phyloP scores from a whole-genome alignment of 2,113 vertebrate species.

The Sylvicapra grimmia region DNA sequence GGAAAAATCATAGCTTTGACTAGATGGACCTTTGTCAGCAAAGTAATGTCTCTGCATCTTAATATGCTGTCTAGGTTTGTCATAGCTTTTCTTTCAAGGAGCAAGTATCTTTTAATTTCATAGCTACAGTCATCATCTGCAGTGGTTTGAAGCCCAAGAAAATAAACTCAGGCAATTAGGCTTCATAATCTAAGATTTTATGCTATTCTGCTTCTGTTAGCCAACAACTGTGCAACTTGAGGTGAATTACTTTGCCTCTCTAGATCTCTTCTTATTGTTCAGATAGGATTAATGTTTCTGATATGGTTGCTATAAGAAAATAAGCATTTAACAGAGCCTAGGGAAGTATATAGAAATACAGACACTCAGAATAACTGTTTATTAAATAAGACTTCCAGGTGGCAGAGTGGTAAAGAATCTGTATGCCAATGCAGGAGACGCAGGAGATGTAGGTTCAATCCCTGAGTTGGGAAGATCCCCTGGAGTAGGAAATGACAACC shows the following conservation, averaged over 20 bases:
- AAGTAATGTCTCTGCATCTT: neutral
- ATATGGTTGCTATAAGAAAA: neutral
- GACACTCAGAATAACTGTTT: neutral
- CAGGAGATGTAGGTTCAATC: rapidly evolving
- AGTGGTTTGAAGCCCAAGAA: neutral
- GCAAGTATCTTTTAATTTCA: neutral
- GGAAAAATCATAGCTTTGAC: neutral
- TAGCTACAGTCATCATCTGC: neutral
- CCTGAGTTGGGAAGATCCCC: neutral
- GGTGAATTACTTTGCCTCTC: neutral
- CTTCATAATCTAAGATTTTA: neutral
- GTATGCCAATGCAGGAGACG: neutral
- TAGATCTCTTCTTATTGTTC: neutral
- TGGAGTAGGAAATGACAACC: neutral
- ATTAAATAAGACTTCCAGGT: neutral
- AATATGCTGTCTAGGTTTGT: neutral
- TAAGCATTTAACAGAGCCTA: neutral
- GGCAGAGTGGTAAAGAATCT: neutral
- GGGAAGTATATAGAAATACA: neutral
- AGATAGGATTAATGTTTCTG: neutral
- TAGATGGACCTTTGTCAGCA: neutral
- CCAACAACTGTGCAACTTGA: neutral
- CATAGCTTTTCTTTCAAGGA: neutral
- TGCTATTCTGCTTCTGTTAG: neutral
- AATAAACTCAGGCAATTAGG: neutral